phyloP scores from a whole-genome alignment of 2,113 vertebrate genomes.

The Microtus richardsoni region DNA sequence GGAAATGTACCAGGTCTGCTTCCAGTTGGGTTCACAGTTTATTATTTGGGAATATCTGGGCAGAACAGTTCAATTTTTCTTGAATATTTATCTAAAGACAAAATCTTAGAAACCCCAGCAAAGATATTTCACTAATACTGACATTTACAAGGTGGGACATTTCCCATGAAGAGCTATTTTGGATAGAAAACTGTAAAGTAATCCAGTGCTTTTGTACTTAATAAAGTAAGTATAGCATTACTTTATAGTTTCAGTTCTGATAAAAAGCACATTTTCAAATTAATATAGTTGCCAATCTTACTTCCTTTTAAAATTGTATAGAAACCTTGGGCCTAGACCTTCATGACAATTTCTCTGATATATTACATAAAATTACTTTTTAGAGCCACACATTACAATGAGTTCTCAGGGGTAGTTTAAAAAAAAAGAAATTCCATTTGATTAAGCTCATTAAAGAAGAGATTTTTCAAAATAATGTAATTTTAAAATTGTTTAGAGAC shows the following conservation, averaged over 20 bases:
- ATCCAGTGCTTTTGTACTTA: conserved; percentile 38
- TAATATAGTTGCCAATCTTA: background rate
- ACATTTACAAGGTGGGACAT: conserved; percentile 29
- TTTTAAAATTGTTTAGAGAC: background rate
- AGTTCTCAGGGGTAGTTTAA: background rate
- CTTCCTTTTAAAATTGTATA: conserved; percentile 33
- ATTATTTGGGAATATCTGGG: conserved; percentile 33
- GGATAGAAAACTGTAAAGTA: conserved; percentile 36
- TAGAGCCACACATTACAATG: conserved; percentile 52
- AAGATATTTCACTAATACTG: conserved; percentile 20
- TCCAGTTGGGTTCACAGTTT: background rate
- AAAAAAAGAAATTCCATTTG: conserved; percentile 15
- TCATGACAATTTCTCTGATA: conserved; percentile 33
- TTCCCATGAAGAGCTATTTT: conserved; percentile 27
- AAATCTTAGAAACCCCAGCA: conserved; percentile 44
- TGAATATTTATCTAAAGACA: conserved; percentile 24
- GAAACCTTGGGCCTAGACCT: conserved; percentile 16
- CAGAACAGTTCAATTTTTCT: conserved; percentile 36
- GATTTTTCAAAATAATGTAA: conserved; percentile 32
- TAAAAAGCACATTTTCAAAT: conserved; percentile 31
- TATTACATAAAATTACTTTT: conserved; percentile 33
- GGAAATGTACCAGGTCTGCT: background rate
- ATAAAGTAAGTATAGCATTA: conserved; percentile 22
- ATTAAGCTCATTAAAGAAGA: conserved; percentile 56
- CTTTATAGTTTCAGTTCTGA: conserved; percentile 31